These are phyloP conservation scores for Pecten maximus DNA, from an alignment of 2,888 invertebrate genomes.

Conservation along the genomic window DNA sequence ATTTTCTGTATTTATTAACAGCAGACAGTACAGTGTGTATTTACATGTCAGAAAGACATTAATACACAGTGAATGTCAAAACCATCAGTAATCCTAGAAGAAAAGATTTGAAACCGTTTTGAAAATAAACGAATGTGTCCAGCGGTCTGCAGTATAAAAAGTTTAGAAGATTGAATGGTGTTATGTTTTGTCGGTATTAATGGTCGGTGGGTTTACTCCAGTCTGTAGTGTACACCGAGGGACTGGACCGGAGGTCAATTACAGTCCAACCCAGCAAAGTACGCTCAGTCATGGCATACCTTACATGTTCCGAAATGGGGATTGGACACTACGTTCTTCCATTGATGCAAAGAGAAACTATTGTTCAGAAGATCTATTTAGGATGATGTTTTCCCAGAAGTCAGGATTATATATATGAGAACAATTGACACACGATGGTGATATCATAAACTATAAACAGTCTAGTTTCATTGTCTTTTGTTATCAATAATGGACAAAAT, in stretches of 20 bases:
- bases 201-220: background rate
- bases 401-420: too few species aligned
- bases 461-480: too few species aligned
- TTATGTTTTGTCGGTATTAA: background rate
- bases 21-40: background rate
- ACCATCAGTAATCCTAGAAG: background rate
- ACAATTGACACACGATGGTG: too few species aligned
- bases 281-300: background rate
- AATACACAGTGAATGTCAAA: background rate
- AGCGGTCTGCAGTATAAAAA: background rate
- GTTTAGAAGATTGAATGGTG: background rate
- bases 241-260: background rate
- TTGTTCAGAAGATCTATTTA: too few species aligned
- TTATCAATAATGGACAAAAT: too few species aligned
- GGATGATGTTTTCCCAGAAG: too few species aligned
- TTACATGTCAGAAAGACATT: background rate
- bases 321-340: too few species aligned
- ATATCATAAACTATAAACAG: too few species aligned
- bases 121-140: background rate
- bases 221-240: background rate
- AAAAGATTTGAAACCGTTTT: slow-evolving; percentile 14
- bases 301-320: too few species aligned
- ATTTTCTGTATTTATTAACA: background rate
- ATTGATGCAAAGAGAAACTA: too few species aligned
- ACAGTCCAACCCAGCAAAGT: background rate